Conservation (phyloP, 2,797 vertebrate species). For the Champsocephalus gunnari region DNA sequence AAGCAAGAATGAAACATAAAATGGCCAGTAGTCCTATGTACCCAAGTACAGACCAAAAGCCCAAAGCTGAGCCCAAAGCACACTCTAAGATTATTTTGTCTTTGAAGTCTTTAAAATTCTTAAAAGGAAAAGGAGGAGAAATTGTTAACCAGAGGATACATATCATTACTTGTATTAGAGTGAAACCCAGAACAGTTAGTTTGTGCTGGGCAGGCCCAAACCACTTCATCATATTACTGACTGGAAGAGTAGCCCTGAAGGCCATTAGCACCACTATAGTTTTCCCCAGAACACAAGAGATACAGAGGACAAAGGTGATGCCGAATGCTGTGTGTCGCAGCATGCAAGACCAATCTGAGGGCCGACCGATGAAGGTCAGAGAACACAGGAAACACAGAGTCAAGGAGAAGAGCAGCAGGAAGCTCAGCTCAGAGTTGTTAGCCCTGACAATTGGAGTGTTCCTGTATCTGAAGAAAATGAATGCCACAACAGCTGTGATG, state of each 20-base stretch:
- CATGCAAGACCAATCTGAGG: too few relatives aligned
- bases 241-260: constrained; percentile 65
- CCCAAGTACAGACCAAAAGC: too few relatives aligned
- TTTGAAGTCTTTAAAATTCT: too few relatives aligned
- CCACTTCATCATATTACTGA: constrained; percentile 81
- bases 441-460: constrained; percentile 59
- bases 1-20: too few relatives aligned
- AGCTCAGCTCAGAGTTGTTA: constrained; percentile 84
- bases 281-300: constrained; percentile 68
- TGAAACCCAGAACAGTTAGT: constrained; percentile 67
- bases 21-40: too few relatives aligned
- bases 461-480: too few relatives aligned
- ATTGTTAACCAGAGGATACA: constrained; percentile 32
- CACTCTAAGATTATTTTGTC: too few relatives aligned
- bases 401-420: constrained; percentile 81
- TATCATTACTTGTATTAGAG: constrained; percentile 20
- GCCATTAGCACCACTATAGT: constrained; percentile 35
- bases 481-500: too few relatives aligned
- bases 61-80: too few relatives aligned
- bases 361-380: too few relatives aligned
- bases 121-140: constrained; percentile 43
- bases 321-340: too few relatives aligned
- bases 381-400: too few relatives aligned
- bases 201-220: constrained; percentile 81
- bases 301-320: constrained; percentile 40